Evolutionary conservation across 2,888 invertebrate genomes (phyloP).

Genomic region (Meliscaeva auricollis): DNA sequence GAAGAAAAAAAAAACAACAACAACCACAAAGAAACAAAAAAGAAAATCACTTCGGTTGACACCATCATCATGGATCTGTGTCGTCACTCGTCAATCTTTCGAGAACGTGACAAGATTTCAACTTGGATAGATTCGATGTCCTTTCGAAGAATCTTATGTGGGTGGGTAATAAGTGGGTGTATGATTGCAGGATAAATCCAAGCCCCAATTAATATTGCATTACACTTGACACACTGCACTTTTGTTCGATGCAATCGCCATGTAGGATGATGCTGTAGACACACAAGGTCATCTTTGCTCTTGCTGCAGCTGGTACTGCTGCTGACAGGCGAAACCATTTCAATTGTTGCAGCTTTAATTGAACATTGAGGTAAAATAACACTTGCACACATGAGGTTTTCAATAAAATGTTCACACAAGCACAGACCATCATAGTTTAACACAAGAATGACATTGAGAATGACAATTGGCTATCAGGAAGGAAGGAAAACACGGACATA

Average conservation of each 20-base stretch:
- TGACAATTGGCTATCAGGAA: constrained; percentile 29
- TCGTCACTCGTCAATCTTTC: constrained; percentile 16
- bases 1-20: not conserved
- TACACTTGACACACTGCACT: constrained; percentile 52
- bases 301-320: not conserved
- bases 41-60: constrained; percentile 22
- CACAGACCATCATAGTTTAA: not conserved
- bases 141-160: constrained; percentile 43
- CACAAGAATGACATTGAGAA: constrained; percentile 34
- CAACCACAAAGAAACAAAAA: constrained; percentile 1
- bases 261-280: not conserved
- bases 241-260: constrained; percentile 22
- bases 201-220: constrained; percentile 69
- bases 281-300: constrained; percentile 45
- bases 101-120: constrained; percentile 64
- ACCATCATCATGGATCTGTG: constrained; percentile 15
- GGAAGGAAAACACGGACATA: not conserved
- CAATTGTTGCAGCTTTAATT: constrained; percentile 59
- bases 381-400: constrained; percentile 3
- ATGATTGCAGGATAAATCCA: constrained; percentile 44
- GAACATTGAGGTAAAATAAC: constrained; percentile 30
- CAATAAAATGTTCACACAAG: not conserved
- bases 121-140: constrained; percentile 51
- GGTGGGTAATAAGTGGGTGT: constrained; percentile 24
- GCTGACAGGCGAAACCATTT: constrained; percentile 48